These are phyloP conservation scores for Acrocephalus kingi DNA, from an alignment of 2,113 vertebrate genomes.

Conservation along the genomic window DNA sequence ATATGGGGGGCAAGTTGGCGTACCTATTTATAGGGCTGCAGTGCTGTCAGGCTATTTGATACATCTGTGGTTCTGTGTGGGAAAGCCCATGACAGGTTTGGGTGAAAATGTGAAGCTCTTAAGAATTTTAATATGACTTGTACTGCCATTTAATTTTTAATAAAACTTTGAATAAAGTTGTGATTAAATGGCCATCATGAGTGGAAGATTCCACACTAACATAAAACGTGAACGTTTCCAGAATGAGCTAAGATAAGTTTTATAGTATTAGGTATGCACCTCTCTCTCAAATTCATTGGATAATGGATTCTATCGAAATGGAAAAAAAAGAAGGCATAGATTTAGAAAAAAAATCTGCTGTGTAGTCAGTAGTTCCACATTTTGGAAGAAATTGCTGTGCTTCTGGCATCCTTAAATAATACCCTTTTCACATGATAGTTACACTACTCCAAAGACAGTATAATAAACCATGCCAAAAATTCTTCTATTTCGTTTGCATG, in stretches of 20 bases:
- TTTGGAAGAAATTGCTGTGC: constrained; percentile 63
- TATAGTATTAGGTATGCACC: neutral
- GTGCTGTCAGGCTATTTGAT: constrained; percentile 55
- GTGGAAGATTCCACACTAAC: constrained; percentile 57
- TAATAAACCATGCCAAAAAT: constrained; percentile 66
- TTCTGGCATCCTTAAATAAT: constrained; percentile 72
- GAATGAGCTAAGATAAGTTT: constrained; percentile 6
- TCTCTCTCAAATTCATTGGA: constrained; percentile 43
- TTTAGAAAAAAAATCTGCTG: constrained; percentile 50
- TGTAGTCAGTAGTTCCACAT: constrained; percentile 61
- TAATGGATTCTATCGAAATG: constrained; percentile 50
- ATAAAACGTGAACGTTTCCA: neutral
- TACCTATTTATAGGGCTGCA: constrained; percentile 60
- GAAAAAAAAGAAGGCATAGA: constrained; percentile 49
- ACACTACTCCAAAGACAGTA: constrained; percentile 68
- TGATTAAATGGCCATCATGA: constrained; percentile 36
- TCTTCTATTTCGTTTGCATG: constrained; percentile 75
- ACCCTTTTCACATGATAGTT: constrained; percentile 70
- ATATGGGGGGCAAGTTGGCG: constrained; percentile 65
- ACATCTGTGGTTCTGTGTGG: constrained; percentile 66
- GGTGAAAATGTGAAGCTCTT: constrained; percentile 60
- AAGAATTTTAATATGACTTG: constrained; percentile 69
- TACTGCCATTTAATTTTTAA: constrained; percentile 74
- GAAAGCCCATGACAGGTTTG: constrained; percentile 60
- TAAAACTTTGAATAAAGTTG: constrained; percentile 69